Evolutionary conservation across 2,888 invertebrate genomes (phyloP).

Genomic region (Cheilosia urbana): DNA sequence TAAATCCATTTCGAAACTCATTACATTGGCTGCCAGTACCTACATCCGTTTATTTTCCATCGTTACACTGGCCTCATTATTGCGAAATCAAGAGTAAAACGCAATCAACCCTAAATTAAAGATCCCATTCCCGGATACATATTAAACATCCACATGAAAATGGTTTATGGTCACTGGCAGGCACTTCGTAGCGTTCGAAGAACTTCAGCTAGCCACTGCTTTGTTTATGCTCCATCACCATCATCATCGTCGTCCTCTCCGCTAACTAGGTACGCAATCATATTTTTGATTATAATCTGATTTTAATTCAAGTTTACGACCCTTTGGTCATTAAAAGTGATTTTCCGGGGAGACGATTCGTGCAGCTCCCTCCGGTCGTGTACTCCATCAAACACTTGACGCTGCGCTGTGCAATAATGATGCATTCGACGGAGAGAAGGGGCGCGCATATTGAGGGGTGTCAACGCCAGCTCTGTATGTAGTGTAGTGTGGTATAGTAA

Average conservation of each 20-base stretch:
- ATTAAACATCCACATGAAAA: slow-evolving; percentile 6
- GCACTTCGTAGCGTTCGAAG: not conserved
- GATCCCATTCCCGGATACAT: not conserved
- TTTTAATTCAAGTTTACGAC: slow-evolving; percentile 71
- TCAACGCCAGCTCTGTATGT: not conserved
- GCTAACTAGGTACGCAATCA: slow-evolving; percentile 67
- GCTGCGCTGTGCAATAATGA: slow-evolving; percentile 56
- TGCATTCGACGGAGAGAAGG: slow-evolving; percentile 43
- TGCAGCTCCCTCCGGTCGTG: slow-evolving; percentile 22
- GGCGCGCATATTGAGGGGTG: not conserved
- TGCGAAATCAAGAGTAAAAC: slow-evolving; percentile 32
- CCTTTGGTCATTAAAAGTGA: slow-evolving; percentile 60
- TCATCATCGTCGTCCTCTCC: not conserved
- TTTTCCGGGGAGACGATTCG: slow-evolving; percentile 57
- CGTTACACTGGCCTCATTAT: slow-evolving; percentile 8
- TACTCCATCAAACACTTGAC: slow-evolving; percentile 33
- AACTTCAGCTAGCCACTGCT: not conserved
- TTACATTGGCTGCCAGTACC: not conserved
- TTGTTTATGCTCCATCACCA: not conserved
- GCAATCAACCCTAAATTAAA: slow-evolving; percentile 43
- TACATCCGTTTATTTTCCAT: not conserved
- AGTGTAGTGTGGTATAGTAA: slow-evolving; percentile 20
- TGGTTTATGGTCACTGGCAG: slow-evolving; percentile 36
- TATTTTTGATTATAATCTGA: slow-evolving; percentile 67
- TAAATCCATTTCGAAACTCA: not conserved